phyloP scores from a whole-genome alignment of 2,113 vertebrate species.

The Hipposideros armiger region DNA sequence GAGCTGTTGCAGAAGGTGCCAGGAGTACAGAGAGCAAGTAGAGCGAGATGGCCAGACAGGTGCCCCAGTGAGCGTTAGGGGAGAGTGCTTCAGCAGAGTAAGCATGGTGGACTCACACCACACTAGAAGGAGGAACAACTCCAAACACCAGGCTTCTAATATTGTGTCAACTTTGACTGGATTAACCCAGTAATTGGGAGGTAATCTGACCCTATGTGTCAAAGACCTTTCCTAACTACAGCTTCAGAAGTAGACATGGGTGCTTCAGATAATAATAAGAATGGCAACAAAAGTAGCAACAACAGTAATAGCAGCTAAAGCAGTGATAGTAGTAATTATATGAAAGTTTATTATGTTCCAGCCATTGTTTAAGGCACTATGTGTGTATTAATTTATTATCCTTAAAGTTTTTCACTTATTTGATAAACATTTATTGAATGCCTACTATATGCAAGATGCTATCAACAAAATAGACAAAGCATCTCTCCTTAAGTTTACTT shows the following conservation, averaged over 20 bases:
- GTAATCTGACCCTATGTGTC: not conserved
- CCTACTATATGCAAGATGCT: not conserved
- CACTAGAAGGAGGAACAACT: not conserved
- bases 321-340: not conserved
- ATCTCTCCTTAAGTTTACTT: not conserved
- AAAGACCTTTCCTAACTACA: not conserved
- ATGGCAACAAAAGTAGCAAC: not conserved
- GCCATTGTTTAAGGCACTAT: not conserved
- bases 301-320: not conserved
- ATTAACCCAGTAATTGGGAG: not conserved
- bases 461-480: not conserved
- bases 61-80: not conserved
- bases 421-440: not conserved
- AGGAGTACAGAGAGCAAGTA: not conserved
- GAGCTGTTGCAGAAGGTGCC: not conserved
- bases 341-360: not conserved
- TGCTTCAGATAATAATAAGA: not conserved
- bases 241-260: not conserved
- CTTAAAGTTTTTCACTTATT: conserved; percentile 31
- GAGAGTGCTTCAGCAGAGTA: not conserved
- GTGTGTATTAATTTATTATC: not conserved
- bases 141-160: not conserved
- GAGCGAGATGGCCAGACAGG: not conserved
- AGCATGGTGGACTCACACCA: not conserved
- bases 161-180: not conserved